Base-by-base conservation (phyloP, 2,888 invertebrate species). In the Punctoribates punctum region DNA sequence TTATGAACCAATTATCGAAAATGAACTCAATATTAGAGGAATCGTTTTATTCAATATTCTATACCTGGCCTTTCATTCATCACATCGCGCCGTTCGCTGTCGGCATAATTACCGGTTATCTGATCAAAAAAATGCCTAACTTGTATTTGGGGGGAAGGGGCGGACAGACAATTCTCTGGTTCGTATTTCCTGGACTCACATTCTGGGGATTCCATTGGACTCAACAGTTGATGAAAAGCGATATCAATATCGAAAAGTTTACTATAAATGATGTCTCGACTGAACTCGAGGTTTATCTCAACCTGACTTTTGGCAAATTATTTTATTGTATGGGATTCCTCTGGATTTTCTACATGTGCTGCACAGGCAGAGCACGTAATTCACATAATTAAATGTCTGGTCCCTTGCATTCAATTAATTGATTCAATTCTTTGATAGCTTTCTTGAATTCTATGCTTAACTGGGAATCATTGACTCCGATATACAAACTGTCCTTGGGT, bases 1-100 rank as follows among this genome's bases (percentile, higher is more conserved):
- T 54, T n/a, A 27, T 46, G 38, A 75, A 75, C 34, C 75, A 75
- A 73, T 25, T 65, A 29, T 70, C 72, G 15, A 38, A 25, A 51
- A 75, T 75, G 75, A 65, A 70, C 23, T 70, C 75, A 34, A 72
- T 75, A 51, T 54, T 75, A 15, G 65, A 75, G 42, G 75, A 75
- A 70, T 70, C 75, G 15, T 65, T 75, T 70, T 75, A 75, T n/a
- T 65, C 75, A n/a, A 75, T 75, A 34, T 75, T 65, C 34, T 75
- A 75, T 62, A 75, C 75, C 48, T 75, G 75, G 75, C 75, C 75
- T 38, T 70, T 73, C 67, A 70, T 72, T 46, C 76, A 77, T n/a
- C 77, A 77, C 27, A 51, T 77, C n/a, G 34, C 76, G 13, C 73
- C 77, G 25, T 77, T 67, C 51, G 20, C 51, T 42, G 25, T 54